Evolutionary conservation across 2,113 vertebrate species (phyloP), one percentile per base, ranked within the genome.

Genomic region (Hippocampus guttulatus): DNA sequence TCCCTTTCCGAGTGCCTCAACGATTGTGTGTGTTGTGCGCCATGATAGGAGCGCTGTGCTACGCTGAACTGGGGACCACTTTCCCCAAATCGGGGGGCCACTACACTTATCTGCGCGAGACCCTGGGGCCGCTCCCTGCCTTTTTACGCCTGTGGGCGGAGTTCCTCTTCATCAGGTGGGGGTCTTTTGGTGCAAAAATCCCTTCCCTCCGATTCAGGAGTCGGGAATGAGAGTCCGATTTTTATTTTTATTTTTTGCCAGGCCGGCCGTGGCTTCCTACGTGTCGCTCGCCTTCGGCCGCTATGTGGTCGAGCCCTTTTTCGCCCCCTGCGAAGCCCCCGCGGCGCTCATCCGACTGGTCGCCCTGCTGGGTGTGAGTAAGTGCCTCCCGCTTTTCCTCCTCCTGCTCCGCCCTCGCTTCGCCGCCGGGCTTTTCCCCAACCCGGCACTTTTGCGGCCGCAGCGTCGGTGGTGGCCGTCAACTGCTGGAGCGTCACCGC

Each of bases 41-140:
- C 40, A 3, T 68, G 61, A 38, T 38, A 96, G 95, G 95, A 74
- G 94, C 95, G 63, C 75, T 96, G 75, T 90, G 91, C 58, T 96
- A 95, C n/a, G 95, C 95, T 73, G 95, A 96, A 70, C 91, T 96
- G 76, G 95, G 94, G 25, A 96, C 95, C 69, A 94, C 73, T 70
- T 95, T 95, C 75, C 92, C 89, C 14, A 96, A 96, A 81, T 96
- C 95, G 9, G 95, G 95, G 70, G 94, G 92, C 47, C 93, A 95
- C 87, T 96, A 95, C 80, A 94, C 90, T 38, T 96, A 96, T 52
- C 87, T 95, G 5, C 87, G 94, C 83, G 95, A 96, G 91, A 96
- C 93, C 0, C 47, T 51, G 47, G 95, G 95, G 10, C 93, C 94
- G 51, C 82, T 95, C 64, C 93, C 94, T 63, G 94, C 93, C 16